Percentiles rank a stretch among this genome's conserved stretches.
Evolutionary conservation across 2,113 vertebrate genomes (phyloP).

Genomic region (Myodes glareolus): DNA sequence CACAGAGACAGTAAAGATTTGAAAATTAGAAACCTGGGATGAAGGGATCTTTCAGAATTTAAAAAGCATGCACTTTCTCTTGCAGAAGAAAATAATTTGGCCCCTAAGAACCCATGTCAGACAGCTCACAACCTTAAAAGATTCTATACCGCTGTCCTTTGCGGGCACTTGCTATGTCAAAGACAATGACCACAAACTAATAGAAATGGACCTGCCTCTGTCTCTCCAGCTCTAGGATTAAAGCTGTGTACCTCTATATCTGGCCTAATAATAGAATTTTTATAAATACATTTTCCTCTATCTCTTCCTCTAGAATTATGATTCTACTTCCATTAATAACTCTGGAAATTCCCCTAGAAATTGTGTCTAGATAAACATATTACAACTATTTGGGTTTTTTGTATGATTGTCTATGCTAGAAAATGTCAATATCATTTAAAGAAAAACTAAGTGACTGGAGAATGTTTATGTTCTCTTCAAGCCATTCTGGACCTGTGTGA

Average conservation of each 20-base stretch:
- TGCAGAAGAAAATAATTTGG: neutral
- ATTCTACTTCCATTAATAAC: neutral
- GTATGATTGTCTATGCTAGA: neutral
- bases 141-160: neutral
- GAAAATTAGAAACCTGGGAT: neutral
- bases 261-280: neutral
- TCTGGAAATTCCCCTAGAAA: neutral
- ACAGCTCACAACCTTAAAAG: neutral
- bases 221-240: neutral
- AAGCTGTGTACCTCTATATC: neutral
- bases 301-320: constrained; percentile 19
- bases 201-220: neutral
- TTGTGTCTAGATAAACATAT: neutral
- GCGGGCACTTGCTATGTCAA: neutral
- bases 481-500: neutral
- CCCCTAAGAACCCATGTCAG: neutral
- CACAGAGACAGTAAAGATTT: neutral
- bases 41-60: neutral
- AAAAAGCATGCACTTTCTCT: neutral
- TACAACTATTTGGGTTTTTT: neutral
- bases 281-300: neutral
- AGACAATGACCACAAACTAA: neutral
- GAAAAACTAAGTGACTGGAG: neutral
- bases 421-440: neutral
- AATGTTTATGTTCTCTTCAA: neutral